Base-by-base conservation (phyloP, 2,888 invertebrate genomes). In the Fragum fragum region DNA sequence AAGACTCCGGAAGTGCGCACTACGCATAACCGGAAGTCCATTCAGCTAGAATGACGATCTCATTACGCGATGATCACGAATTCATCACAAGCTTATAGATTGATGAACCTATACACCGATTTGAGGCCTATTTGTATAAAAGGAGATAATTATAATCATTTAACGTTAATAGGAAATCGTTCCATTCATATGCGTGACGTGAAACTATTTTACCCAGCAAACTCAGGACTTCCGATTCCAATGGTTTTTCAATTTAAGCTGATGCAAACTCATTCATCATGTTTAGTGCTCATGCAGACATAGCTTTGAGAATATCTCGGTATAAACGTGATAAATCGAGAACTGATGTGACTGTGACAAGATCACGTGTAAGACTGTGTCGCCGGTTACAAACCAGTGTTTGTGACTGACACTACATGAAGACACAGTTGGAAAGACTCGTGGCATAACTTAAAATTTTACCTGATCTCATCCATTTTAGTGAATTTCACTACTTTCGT, bases 211-310 rank as follows among this genome's bases (percentile, higher is more conserved):
- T 76, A 73, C 61, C 57, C 36, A 68, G 61, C 69, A 73, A 73
- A 70, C 76, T 47, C 14, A 26, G 72, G 29, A 74, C 76, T 77
- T 83, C 83, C 83, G 83, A 75, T 80, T 36, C 75, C 77, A 63
- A 83, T 80, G 77, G 79, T 52, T 72, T 63, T 69, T 83, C 72
- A 72, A 83, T 83, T 80, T 59, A 28, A 21, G 21, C 66, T 75
- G 77, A 80, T 83, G 66, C 66, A 73, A 63, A 36, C 66, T 26
- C 83, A 76, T 83, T 83, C 73, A 83, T 80, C 80, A 80, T 83
- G 42, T 66, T 23, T 66, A 66, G n/a, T 47, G 47, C 47, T 47
- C 7, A 47, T 47, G 47, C 47, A 47, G 47, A 47, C 47, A n/a
- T 47, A 47, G 47, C 66, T 66, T 21, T 21, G 39, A 42, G 66